Base-by-base conservation (phyloP, 2,888 invertebrate genomes). In the Meandrusa payeni region DNA sequence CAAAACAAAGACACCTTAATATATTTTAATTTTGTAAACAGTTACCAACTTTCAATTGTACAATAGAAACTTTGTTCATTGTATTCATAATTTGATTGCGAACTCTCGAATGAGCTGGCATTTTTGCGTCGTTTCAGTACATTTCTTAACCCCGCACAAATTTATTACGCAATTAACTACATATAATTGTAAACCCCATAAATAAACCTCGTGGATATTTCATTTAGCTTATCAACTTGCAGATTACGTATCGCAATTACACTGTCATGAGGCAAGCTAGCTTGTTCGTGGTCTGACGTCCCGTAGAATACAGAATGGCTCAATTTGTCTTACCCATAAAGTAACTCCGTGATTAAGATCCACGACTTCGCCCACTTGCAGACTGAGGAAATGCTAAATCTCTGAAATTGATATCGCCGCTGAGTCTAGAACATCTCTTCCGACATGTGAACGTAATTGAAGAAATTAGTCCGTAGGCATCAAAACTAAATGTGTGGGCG, bases 271-370 rank as follows among this genome's bases (percentile, higher is more conserved):
- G 46, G 54, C 52, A 50, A 40, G 15, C 10, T 24, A 28, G 40
- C 29, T 43, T 62, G 54, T 58, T 43, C 26, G 12, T 48, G 46
- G 57, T 60, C 65, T 64, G 60, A 63, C 63, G 60, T 69, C 65
- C 61, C 66, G 66, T 64, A 64, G 64, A 56, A 56, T 55, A 67
- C 59, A 59, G 71, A 78, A 76, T 71, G 62, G 64, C 70, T 77
- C 78, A 76, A 80, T 80, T 79, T 76, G 73, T 76, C 75, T 71
- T 69, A 57, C 53, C 54, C 53, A 17, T 57, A 72, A 78, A 77
- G 72, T 76, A 73, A 68, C 68, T 69, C 51, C 68, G 70, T 78
- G 77, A 81, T 78, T 80, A 74, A 78, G 68, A 64, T 64, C 66
- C 65, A 61, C 59, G 55, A 54, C 51, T 56, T 60, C 75, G 64